Evolutionary conservation across 2,113 vertebrate genomes (phyloP), one percentile per base, ranked within the genome.

Genomic region (Cygnus buccinator): DNA sequence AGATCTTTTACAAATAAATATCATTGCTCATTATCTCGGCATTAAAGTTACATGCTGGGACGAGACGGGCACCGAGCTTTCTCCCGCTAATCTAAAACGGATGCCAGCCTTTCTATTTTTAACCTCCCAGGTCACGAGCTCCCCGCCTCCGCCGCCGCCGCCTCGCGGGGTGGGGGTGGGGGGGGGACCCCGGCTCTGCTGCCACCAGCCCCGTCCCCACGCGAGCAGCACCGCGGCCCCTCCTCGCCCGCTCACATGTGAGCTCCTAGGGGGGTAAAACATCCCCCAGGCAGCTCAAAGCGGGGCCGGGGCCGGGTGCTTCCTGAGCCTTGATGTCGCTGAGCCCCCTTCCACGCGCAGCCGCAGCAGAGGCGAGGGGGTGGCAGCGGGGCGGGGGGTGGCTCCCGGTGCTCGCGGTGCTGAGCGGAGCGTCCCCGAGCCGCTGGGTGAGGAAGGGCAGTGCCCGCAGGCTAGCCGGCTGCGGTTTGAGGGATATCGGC

Each of bases 1-100:
- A 95, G 95, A 96, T 97, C 97, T 97, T 84, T 96, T 94, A 96
- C 95, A 97, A 97, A 96, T 93, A 95, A 97, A 96, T 97, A 96
- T 93, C 93, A 63, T 58, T 86, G 95, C 91, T 97, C 95, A 87
- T 97, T 96, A 96, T 87, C 95, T 74, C 50, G 6, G 89, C 96
- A 95, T 95, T 96, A 95, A 95, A 93, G 95, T 95, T 95, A 93
- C 92, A 96, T 95, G 95, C 93, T 76, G 93, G 84, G 89, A 44
- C 2, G 86, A 97, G 93, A 96, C 71, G 95, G 95, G 94, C 35
- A 84, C 91, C 28, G 87, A 95, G 95, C 95, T 96, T 95, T 84
- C 95, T 71, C 94, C 94, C 13, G 13, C 90, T 94, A 76, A 95
- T 93, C 95, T 92, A 31, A 87, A 94, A 91, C 87, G 85, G 95